Base-by-base conservation (phyloP, 1,140 invertebrate species). In the Chlorops oryzae region DNA sequence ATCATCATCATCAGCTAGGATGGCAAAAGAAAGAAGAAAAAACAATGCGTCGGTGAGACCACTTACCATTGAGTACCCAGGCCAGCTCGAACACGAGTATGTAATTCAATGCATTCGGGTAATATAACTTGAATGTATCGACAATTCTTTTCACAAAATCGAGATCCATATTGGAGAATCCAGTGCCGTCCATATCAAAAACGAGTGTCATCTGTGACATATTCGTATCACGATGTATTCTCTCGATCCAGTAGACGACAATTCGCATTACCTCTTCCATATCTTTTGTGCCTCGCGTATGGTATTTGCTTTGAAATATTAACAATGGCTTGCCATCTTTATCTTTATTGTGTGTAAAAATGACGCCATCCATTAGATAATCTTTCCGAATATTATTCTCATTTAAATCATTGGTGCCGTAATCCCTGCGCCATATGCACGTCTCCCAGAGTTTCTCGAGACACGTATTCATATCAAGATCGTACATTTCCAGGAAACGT, bases 71-170 rank as follows among this genome's bases (percentile, higher is more conserved):
- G 47, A 96, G 75, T 7, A 96, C 81, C 92, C 93, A 98, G 4
- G 92, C 88, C 87, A 97, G 90, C 70, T 97, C 91, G 74, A 82
- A 92, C 45, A 96, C 86, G 34, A 96, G 76, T 52, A 98, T 91
- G 63, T 92, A 92, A 67, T 92, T 96, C 50, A 92, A 72, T 69
- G 88, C 84, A 74, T 83, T 87, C 9, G 93, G 93, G 75, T 96
- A 96, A 68, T 96, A 94, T 25, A 77, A 75, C 72, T 95, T 93
- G 62, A 94, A 92, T 22, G 92, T 76, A 23, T 80, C 82, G 51
- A 96, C 92, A 45, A 96, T 74, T 59, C 90, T 94, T 61, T 86
- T 86, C 0, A 81, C 86, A 51, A 90, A 81, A 17, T 92, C 89
- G 82, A 92, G 83, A 73, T 96, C 92, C 81, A 96, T 78, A 61